These are phyloP conservation scores for Scaptomyza montana DNA, from an alignment of 1,140 invertebrate species.

Conservation along the genomic window DNA sequence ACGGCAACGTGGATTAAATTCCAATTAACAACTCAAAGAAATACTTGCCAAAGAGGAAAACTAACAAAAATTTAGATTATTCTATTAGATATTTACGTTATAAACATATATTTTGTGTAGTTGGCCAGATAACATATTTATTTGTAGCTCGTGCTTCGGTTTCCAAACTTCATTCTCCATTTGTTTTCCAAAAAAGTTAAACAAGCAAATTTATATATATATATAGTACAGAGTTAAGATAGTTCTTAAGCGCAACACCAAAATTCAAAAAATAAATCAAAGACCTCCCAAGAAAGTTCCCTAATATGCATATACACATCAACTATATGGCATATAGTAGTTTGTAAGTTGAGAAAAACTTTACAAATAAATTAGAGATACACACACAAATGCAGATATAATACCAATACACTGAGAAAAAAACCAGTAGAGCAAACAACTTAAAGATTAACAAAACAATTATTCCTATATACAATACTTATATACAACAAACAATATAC, in stretches of 20 bases:
- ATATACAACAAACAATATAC: slow-evolving; percentile 49
- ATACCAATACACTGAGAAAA: slow-evolving; percentile 9
- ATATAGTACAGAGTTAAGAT: slow-evolving; percentile 40
- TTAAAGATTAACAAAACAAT: slow-evolving; percentile 77
- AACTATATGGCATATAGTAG: slow-evolving; percentile 61
- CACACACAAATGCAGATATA: slow-evolving; percentile 20
- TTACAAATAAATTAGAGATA: slow-evolving; percentile 12
- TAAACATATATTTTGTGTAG: neutral
- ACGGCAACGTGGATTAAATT: slow-evolving; percentile 61
- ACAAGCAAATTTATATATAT: slow-evolving; percentile 18
- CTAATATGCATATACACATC: slow-evolving; percentile 61
- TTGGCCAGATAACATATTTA: neutral
- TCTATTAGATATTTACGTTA: slow-evolving; percentile 20
- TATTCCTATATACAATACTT: slow-evolving; percentile 80
- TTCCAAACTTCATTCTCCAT: slow-evolving; percentile 36
- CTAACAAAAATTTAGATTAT: slow-evolving; percentile 7
- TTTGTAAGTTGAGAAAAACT: slow-evolving; percentile 43
- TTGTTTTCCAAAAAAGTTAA: slow-evolving; percentile 26
- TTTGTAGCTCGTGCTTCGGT: slow-evolving; percentile 61
- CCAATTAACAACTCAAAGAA: slow-evolving; percentile 45
- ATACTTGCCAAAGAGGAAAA: neutral
- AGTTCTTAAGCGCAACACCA: slow-evolving; percentile 47
- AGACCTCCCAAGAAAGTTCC: slow-evolving; percentile 80
- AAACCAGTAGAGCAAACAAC: slow-evolving; percentile 39
- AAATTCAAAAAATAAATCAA: slow-evolving; percentile 70